Evolutionary conservation across 2,888 invertebrate genomes (phyloP).

Genomic region (Troides aeacus): DNA sequence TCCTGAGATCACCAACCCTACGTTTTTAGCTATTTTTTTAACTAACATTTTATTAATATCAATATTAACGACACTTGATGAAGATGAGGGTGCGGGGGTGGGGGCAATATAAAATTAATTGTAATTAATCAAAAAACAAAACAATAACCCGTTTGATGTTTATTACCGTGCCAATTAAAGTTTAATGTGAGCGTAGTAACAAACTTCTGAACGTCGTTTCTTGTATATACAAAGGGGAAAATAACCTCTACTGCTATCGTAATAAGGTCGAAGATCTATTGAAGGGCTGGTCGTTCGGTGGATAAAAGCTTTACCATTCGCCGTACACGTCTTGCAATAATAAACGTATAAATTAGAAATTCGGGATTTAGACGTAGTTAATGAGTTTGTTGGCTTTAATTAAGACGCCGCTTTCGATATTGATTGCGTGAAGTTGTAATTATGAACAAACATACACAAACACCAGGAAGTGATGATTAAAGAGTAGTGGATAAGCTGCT

Average conservation of each 20-base stretch:
- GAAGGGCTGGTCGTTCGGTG: background rate
- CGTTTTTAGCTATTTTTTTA: too few species aligned
- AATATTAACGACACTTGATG: too few species aligned
- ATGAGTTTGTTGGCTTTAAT: constrained; percentile 47
- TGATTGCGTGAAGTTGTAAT: constrained; percentile 31
- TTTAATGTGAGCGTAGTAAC: constrained; percentile 19
- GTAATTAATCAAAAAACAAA: constrained; percentile 27
- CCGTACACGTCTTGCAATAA: constrained; percentile 31
- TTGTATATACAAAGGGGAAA: background rate
- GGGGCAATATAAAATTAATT: constrained; percentile 17
- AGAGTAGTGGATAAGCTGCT: too few species aligned
- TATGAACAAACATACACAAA: background rate
- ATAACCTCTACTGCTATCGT: background rate
- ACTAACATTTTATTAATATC: too few species aligned
- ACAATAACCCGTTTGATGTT: constrained; percentile 36
- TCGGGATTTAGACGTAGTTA: constrained; percentile 38
- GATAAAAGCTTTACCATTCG: constrained; percentile 15
- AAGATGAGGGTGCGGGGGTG: background rate
- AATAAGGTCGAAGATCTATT: constrained; percentile 12
- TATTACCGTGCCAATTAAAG: constrained; percentile 35
- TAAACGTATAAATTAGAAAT: constrained; percentile 43
- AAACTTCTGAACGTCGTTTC: constrained; percentile 5
- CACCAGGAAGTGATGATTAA: too few species aligned
- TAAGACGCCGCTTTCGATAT: constrained; percentile 42
- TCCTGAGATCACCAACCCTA: too few species aligned